A percentile compares a stretch with the other conserved stretches of the same genome.
Evolutionary conservation across 2,113 vertebrate genomes (phyloP).

Genomic region (Aegithalos caudatus): DNA sequence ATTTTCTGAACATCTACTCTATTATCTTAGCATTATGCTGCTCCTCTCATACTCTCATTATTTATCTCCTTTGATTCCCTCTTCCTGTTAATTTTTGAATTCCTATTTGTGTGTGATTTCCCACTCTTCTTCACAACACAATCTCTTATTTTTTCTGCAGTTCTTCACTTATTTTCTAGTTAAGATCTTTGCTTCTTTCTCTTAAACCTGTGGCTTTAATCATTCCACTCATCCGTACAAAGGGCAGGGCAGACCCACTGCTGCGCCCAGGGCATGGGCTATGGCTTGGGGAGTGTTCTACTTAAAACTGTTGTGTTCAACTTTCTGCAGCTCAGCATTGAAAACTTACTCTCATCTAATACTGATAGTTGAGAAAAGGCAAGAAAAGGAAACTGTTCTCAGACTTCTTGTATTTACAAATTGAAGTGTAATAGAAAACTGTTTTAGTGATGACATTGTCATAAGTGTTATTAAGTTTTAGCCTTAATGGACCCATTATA

Average conservation of each 20-base stretch:
- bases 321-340: neutral
- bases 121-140: neutral
- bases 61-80: neutral
- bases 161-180: neutral
- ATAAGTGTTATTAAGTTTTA: neutral
- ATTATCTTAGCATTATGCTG: neutral
- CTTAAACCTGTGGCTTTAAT: neutral
- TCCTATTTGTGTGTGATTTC: neutral
- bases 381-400: neutral
- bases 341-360: neutral
- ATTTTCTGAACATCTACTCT: neutral
- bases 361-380: neutral
- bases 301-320: neutral
- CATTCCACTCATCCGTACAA: neutral
- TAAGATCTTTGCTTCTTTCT: neutral
- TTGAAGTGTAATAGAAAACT: neutral
- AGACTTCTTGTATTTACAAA: neutral
- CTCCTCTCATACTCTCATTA: neutral
- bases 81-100: neutral
- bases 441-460: neutral
- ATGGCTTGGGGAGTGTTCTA: neutral
- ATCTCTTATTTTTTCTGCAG: neutral
- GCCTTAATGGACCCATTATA: neutral
- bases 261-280: accelerated
- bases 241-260: neutral